Evolutionary conservation across 1,140 invertebrate genomes (phyloP), one percentile per base, ranked within the genome.

Genomic region (Drosophila aff.): DNA sequence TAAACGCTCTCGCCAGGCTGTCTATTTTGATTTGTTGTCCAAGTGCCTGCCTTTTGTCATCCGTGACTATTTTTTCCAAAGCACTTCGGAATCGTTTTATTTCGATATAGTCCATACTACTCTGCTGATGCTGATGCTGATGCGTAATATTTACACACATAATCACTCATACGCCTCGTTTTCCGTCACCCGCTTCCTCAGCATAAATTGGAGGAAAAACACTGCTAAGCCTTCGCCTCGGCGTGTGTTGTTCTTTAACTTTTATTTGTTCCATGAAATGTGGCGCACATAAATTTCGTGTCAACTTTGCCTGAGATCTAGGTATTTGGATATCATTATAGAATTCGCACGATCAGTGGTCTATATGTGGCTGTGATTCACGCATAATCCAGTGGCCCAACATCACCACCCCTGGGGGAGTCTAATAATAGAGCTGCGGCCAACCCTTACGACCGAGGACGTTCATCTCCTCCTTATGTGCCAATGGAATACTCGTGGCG

Each of bases 1-100:
- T 87, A 87, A 87, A 87, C 84, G 78, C 81, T 89, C 85, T 85
- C 71, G 78, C 85, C 86, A 84, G 85, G 74, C 81, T 89, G 85
- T 89, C 85, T 89, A 89, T 89, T 89, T 89, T 89, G 85, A 90
- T 90, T 90, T 90, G 86, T 90, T 90, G 85, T 90, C 86, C 86
- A 91, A 90, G 85, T 91, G 85, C 85, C 76, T 61, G 68, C 53
- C 71, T 62, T 69, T 73, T 73, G 71, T 73, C 68, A 46, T 55
- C 67, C 64, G 21, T 28, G 41, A 64, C 64, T 57, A 69, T 71
- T 53, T 65, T 55, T 62, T 61, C 47, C 47, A 49, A 41, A 50
- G 36, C 77, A 50, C n/a, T 38, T 72, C 46, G 66, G 46, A 69
- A 67, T 69, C 66, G 69, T 55, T 65, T 26, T 21, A 63, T 66